Conservation (phyloP, 2,113 vertebrate genomes). For the Arothron firmamentum region DNA sequence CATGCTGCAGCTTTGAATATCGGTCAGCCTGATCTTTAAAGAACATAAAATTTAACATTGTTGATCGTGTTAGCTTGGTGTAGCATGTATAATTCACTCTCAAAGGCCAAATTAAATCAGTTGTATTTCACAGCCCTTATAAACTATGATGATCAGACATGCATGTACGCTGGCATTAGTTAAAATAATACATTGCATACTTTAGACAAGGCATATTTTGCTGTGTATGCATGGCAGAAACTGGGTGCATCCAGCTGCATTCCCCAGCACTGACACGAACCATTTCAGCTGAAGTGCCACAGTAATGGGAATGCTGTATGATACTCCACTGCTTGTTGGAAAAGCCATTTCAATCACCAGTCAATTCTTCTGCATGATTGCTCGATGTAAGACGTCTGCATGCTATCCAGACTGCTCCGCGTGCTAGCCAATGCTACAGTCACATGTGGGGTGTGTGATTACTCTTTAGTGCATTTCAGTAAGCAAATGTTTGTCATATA, state of each 20-base stretch:
- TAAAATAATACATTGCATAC: constrained; percentile 5
- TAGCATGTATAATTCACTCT: constrained; percentile 12
- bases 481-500: too few species aligned
- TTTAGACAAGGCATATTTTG: constrained; percentile 10
- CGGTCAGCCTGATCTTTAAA: not conserved
- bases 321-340: not conserved
- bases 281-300: too few species aligned
- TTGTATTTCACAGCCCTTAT: constrained; percentile 3
- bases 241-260: not conserved
- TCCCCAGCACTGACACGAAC: not conserved
- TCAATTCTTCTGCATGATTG: not conserved
- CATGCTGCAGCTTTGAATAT: not conserved
- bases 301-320: not conserved
- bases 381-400: too few species aligned
- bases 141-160: constrained; percentile 15
- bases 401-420: too few species aligned
- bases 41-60: not conserved
- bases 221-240: not conserved
- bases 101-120: constrained; percentile 20
- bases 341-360: constrained; percentile 5
- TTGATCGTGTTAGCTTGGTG: constrained; percentile 19
- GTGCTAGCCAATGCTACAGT: too few species aligned
- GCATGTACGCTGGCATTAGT: constrained; percentile 8
- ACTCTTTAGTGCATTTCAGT: too few species aligned
- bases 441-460: too few species aligned